These are phyloP conservation scores for Brachypteracias leptosomus DNA, from an alignment of 2,113 vertebrate species.

Conservation along the genomic window DNA sequence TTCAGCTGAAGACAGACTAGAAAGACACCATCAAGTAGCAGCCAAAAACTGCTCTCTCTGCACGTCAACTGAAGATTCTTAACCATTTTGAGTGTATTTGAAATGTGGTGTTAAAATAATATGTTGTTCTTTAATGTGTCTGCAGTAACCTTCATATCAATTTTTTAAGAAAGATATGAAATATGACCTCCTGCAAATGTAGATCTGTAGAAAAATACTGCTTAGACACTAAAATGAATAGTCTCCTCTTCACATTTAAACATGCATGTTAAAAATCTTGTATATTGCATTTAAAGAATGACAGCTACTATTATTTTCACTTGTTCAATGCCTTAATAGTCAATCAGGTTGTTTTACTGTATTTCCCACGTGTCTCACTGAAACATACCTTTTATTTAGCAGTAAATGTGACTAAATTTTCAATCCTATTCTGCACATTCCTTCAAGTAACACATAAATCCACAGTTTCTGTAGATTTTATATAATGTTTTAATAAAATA, in stretches of 20 bases:
- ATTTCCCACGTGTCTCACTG: slow-evolving; percentile 16
- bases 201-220: not conserved
- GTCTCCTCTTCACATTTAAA: slow-evolving; percentile 5
- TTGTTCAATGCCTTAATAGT: slow-evolving; percentile 38
- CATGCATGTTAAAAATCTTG: slow-evolving; percentile 19
- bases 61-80: not conserved
- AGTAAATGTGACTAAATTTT: slow-evolving; percentile 51
- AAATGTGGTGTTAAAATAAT: not conserved
- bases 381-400: slow-evolving; percentile 46
- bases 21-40: not conserved
- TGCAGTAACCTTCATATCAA: not conserved
- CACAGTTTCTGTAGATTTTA: slow-evolving; percentile 8
- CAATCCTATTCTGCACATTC: not conserved
- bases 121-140: not conserved
- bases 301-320: slow-evolving; percentile 42
- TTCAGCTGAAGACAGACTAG: not conserved
- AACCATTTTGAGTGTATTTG: not conserved
- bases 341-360: slow-evolving; percentile 1
- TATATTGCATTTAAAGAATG: slow-evolving; percentile 19
- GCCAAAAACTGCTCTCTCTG: not conserved
- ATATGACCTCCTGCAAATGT: not conserved
- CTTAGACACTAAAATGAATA: not conserved
- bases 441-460: slow-evolving; percentile 42
- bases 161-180: not conserved
- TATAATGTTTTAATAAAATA: slow-evolving; percentile 13